Percentiles rank a stretch among this genome's conserved stretches.
These are phyloP conservation scores for Polyommatus iphigenia DNA, from an alignment of 2,888 invertebrate species.

Conservation along the genomic window DNA sequence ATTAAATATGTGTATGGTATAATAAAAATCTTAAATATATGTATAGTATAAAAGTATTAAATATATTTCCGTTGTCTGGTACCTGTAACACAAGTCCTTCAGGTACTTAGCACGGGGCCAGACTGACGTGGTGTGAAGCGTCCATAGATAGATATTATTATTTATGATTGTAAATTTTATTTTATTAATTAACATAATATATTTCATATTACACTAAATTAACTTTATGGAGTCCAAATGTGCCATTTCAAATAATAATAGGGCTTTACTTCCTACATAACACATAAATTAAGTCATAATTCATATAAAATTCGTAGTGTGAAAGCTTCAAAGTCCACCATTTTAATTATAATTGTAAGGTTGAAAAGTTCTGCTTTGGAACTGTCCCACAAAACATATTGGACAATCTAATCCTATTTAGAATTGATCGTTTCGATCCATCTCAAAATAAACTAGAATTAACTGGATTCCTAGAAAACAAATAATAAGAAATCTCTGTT, in stretches of 20 bases:
- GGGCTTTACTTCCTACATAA: neutral
- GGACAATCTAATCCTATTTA: neutral
- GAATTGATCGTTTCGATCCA: neutral
- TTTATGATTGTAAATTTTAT: neutral
- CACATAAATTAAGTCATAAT: neutral
- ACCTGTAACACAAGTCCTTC: no score
- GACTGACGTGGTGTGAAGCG: no score
- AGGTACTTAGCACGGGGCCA: no score
- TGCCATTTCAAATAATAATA: neutral
- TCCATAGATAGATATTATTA: neutral
- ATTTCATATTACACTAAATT: slow-evolving; percentile 6
- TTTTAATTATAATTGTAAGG: neutral
- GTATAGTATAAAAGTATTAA: no score
- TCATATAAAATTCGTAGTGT: neutral
- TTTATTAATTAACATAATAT: slow-evolving; percentile 1
- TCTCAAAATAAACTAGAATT: neutral
- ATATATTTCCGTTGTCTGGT: no score
- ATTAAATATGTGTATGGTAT: no score
- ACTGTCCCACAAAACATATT: neutral
- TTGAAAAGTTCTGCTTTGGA: neutral
- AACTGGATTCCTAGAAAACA: neutral
- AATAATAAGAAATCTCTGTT: neutral
- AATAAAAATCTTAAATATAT: no score
- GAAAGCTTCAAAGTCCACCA: neutral
- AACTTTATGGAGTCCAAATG: neutral